Base-by-base conservation (phyloP, 1,140 invertebrate genomes). In the Neoseiulus cucumeris region DNA sequence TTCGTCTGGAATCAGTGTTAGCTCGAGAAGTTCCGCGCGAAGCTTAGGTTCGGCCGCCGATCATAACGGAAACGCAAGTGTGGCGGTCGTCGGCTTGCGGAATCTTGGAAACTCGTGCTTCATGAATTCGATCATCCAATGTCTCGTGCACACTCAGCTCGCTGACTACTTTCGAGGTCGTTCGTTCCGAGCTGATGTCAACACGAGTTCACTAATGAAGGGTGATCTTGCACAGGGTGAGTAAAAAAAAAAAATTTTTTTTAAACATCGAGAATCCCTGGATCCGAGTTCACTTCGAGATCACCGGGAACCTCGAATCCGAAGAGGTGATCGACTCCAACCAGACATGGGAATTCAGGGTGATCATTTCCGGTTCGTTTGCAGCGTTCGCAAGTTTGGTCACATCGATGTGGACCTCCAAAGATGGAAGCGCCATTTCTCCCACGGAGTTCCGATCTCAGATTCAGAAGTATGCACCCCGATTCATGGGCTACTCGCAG, bases 111-210 rank as follows among this genome's bases (percentile, higher is more conserved):
- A 81, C 72, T 80, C 79, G 76, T 96, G 91, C 77, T 96, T 94
- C 77, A 94, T 96, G 89, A 95, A 95, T 80, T 91, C 87, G 68
- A 88, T 96, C 22, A 81, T 94, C 12, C 92, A 96, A 80, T 94
- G 91, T 73, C 77, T 96, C 71, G 89, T 87, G 70, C 91, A 92
- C 75, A 91, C 88, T 14, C 80, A 80, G 73, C 83, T 93, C 33
- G 75, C 89, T 42, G 87, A 91, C 70, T 91, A 88, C 73, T 75
- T 88, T 59, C 70, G 83, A 28, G 66, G 80, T 78, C 84, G 89
- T 14, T 70, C 75, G 17, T 85, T 85, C 73, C 66, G 79, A 1
- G 71, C 72, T 25, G 85, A 90, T 65, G 85, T 88, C 73, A 90
- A 89, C 74, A 83, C 80, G 12, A 83, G 82, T 18, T 84, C 83